These are phyloP conservation scores for Mormyrops boulengeri DNA, from an alignment of 2,797 vertebrate species.

Conservation along the genomic window DNA sequence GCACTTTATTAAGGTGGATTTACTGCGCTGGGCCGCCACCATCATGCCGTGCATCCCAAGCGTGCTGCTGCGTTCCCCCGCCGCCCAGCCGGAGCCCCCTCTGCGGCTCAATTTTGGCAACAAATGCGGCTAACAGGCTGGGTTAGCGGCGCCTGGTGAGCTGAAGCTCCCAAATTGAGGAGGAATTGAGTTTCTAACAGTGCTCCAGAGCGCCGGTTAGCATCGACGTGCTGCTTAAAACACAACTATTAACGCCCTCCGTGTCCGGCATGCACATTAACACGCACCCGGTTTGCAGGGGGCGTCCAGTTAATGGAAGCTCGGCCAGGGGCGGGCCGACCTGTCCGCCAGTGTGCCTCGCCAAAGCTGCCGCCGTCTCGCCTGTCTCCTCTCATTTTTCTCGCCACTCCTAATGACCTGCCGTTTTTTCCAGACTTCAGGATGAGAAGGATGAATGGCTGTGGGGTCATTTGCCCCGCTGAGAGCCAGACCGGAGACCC, in stretches of 20 bases:
- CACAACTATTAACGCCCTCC: constrained; percentile 39
- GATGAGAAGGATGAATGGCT: not conserved
- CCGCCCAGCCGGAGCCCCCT: constrained; percentile 27
- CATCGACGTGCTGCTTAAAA: constrained; percentile 46
- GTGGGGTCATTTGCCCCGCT: not conserved
- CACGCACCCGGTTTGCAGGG: constrained; percentile 3
- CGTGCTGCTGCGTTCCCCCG: constrained; percentile 18
- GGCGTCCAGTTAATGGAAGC: not conserved
- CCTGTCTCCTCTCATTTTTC: not conserved
- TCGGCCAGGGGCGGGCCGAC: no score
- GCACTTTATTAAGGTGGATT: constrained; percentile 47
- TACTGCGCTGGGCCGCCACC: constrained; percentile 22
- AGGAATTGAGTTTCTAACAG: constrained; percentile 50
- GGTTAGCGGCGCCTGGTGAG: constrained; percentile 35
- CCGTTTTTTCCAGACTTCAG: not conserved
- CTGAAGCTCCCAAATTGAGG: constrained; percentile 38
- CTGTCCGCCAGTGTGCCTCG: not conserved
- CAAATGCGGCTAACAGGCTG: constrained; percentile 37
- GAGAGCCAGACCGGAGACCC: not conserved
- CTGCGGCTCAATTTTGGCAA: constrained; percentile 42
- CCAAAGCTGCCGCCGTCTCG: not conserved
- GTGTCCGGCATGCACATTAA: constrained; percentile 28
- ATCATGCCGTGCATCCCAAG: constrained; percentile 41
- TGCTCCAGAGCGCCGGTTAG: constrained; percentile 46
- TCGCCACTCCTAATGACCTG: not conserved